Evolutionary conservation across 2,113 vertebrate species (phyloP).

Genomic region (Elaphurus davidianus): DNA sequence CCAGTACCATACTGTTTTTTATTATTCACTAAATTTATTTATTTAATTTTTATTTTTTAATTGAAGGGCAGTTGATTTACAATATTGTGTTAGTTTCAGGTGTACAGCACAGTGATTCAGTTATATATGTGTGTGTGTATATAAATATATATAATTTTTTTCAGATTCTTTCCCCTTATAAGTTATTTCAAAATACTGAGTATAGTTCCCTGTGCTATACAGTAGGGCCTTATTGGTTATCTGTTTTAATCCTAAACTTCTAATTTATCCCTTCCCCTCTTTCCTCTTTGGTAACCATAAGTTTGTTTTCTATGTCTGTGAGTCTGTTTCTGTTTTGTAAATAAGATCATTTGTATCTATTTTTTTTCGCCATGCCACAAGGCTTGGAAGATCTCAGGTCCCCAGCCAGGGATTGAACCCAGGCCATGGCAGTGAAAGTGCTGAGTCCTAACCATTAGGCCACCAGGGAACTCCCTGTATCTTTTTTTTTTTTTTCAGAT

Average conservation of each 20-base stretch:
- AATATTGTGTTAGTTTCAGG: background rate
- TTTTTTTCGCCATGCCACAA: background rate
- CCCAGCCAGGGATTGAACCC: background rate
- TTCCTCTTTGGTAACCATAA: background rate
- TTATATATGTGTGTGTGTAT: background rate
- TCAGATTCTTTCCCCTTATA: background rate
- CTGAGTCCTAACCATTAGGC: background rate
- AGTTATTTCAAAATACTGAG: background rate
- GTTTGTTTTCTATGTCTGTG: background rate
- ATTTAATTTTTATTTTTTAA: background rate
- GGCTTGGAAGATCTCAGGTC: background rate
- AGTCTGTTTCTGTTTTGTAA: background rate
- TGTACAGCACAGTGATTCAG: background rate
- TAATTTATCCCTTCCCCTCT: background rate
- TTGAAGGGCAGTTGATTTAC: background rate
- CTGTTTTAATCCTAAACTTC: background rate
- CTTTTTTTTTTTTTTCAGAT: background rate
- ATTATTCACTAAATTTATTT: background rate
- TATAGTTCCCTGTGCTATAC: background rate
- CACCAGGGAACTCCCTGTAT: background rate
- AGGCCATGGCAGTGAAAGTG: background rate
- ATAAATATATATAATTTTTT: background rate
- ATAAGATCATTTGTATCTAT: background rate
- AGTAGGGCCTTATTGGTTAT: background rate
- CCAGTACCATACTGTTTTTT: background rate